phyloP scores from a whole-genome alignment of 2,797 vertebrate species.

The Cyprinodon diabolis region DNA sequence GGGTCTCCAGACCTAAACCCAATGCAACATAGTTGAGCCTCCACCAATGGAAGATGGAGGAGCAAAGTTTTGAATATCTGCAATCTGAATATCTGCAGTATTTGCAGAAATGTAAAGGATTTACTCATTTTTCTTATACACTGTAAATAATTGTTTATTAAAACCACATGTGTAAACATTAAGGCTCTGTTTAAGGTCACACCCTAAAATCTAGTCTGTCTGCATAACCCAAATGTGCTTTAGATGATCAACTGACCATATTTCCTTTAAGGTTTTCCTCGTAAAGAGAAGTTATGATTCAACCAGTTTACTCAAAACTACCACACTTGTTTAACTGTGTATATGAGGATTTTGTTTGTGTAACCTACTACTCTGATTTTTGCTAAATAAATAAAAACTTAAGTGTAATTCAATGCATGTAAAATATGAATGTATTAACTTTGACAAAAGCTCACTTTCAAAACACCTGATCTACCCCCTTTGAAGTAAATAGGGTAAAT shows the following conservation, averaged over 20 bases:
- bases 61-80: too few species aligned
- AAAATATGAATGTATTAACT: not conserved
- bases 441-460: not conserved
- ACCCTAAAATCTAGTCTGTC: not conserved
- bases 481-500: not conserved
- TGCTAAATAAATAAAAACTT: not conserved
- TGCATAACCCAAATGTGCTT: not conserved
- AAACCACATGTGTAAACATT: not conserved
- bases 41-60: too few species aligned
- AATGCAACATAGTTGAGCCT: too few species aligned
- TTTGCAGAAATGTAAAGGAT: too few species aligned
- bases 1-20: too few species aligned
- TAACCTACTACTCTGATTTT: not conserved
- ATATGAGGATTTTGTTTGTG: not conserved
- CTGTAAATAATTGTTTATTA: not conserved
- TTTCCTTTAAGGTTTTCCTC: not conserved
- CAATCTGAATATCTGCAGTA: too few species aligned
- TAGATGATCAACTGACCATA: not conserved
- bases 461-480: not conserved
- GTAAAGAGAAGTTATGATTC: not conserved
- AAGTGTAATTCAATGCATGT: too few species aligned
- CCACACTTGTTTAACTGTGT: not conserved
- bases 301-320: not conserved
- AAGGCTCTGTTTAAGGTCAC: not conserved
- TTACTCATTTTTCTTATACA: not conserved